A percentile compares a stretch with the other conserved stretches of the same genome.
These are phyloP conservation scores for Agonum fuliginosum DNA, from an alignment of 2,888 invertebrate species.

Conservation along the genomic window DNA sequence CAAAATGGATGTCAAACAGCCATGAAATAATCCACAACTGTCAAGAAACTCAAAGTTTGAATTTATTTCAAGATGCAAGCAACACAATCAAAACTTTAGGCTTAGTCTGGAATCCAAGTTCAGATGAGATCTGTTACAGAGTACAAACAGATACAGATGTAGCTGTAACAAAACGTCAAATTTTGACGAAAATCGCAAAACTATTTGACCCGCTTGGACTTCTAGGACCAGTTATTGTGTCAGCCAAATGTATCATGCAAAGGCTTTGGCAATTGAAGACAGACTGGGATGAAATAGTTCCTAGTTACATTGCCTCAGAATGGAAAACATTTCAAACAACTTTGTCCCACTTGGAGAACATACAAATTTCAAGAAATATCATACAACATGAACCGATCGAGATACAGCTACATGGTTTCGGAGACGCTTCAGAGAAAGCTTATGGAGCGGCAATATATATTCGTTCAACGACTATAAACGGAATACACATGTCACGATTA, in stretches of 20 bases:
- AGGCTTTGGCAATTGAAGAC: not conserved
- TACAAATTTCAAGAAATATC: not conserved
- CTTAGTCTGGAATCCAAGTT: not conserved
- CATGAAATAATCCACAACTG: not conserved
- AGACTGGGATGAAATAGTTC: not conserved
- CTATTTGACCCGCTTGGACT: too few relatives aligned
- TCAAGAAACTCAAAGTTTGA: not conserved
- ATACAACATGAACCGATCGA: not conserved
- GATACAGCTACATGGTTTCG: not conserved
- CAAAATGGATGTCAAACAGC: not conserved
- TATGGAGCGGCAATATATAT: too few relatives aligned
- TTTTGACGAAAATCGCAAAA: not conserved
- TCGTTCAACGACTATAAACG: not conserved
- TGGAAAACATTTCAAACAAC: not conserved
- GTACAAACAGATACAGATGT: not conserved
- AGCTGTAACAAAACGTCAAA: not conserved
- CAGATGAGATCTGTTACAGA: not conserved
- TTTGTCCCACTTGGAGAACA: not conserved
- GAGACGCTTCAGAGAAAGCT: not conserved
- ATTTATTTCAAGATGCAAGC: not conserved
- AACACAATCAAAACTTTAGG: not conserved
- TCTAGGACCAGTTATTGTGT: not conserved
- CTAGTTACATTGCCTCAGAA: not conserved
- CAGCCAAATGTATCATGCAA: not conserved
- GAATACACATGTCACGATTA: not conserved